Percentiles rank a stretch among this genome's conserved stretches.
Evolutionary conservation across 2,113 vertebrate species (phyloP).

Genomic region (Phrynosoma blainvillii): DNA sequence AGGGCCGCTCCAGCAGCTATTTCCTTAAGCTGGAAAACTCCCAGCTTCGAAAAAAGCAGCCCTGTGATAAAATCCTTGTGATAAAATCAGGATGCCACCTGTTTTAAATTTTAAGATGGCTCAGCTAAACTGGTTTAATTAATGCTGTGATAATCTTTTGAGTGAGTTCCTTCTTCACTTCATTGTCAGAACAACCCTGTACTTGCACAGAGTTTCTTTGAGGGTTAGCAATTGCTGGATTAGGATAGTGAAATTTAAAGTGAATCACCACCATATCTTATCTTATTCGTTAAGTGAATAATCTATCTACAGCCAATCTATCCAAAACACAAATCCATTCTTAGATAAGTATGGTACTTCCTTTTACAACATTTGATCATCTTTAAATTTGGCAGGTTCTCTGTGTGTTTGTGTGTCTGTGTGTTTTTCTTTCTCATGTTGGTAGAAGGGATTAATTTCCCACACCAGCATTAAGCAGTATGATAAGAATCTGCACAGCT

Average conservation of each 20-base stretch:
- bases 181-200: background rate
- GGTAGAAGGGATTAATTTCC: background rate
- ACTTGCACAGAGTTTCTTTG: background rate
- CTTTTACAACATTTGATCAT: background rate
- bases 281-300: background rate
- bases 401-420: background rate
- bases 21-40: too few species aligned
- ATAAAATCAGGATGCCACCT: too few species aligned
- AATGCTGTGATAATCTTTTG: too few species aligned
- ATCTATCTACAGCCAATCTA: background rate
- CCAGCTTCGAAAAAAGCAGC: too few species aligned
- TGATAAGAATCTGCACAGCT: background rate
- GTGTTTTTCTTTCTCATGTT: background rate
- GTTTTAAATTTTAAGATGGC: too few species aligned
- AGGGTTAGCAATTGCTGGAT: background rate
- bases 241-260: background rate
- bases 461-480: background rate
- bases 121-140: too few species aligned
- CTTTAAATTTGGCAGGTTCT: background rate
- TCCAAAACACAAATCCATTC: background rate
- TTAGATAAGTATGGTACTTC: background rate
- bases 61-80: too few species aligned
- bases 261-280: background rate
- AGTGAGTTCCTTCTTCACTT: background rate
- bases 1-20: too few species aligned